Evolutionary conservation across 1,140 invertebrate species (phyloP).

Genomic region (Halesus radiatus): DNA sequence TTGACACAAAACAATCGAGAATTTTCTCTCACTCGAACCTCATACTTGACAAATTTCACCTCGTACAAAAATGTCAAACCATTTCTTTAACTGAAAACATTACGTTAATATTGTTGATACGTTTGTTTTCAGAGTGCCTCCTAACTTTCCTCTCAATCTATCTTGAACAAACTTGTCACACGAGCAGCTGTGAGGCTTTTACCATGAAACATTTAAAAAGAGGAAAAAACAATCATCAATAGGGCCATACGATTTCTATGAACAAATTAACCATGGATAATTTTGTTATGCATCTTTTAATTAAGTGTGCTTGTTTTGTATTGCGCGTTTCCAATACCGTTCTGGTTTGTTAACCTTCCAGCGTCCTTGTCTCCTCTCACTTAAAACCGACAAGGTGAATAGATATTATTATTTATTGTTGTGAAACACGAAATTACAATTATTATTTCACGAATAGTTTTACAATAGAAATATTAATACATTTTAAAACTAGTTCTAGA

Average conservation of each 20-base stretch:
- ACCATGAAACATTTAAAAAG: neutral
- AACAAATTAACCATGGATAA: neutral
- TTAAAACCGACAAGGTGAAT: conserved; percentile 22
- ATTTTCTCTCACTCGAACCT: no score
- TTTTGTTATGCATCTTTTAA: neutral
- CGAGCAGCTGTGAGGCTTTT: neutral
- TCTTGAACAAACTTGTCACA: conserved; percentile 7
- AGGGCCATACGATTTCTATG: neutral
- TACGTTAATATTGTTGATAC: no score
- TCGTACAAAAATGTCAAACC: no score
- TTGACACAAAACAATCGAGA: no score
- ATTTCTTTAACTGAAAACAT: no score
- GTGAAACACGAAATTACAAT: conserved; percentile 10
- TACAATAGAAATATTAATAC: neutral
- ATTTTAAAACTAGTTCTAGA: no score
- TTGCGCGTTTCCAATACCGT: neutral
- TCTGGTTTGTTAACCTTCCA: conserved; percentile 25
- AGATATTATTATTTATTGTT: neutral
- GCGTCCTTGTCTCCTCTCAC: conserved; percentile 27
- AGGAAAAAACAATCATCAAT: neutral
- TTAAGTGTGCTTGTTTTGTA: neutral
- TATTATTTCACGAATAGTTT: neutral
- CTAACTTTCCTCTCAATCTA: neutral
- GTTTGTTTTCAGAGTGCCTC: neutral
- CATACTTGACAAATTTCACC: no score